These are phyloP conservation scores for Arvicanthis niloticus DNA, from an alignment of 2,113 vertebrate species.

Conservation along the genomic window DNA sequence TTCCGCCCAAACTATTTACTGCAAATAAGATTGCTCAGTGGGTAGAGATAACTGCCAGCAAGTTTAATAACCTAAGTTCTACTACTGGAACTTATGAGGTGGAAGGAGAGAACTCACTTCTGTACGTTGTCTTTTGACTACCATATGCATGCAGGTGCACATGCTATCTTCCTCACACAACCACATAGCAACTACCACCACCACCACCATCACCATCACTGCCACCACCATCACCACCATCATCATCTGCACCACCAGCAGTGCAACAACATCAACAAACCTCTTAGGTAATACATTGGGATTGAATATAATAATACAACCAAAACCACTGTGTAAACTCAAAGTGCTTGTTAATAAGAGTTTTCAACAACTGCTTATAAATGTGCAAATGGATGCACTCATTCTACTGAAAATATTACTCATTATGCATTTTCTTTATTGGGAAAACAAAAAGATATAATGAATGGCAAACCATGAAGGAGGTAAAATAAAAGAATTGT, in stretches of 20 bases:
- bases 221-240: too few relatives aligned
- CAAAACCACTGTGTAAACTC: neutral
- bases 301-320: neutral
- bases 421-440: slow-evolving; percentile 31
- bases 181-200: too few relatives aligned
- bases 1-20: slow-evolving; percentile 7
- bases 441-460: slow-evolving; percentile 13
- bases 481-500: neutral
- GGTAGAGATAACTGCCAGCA: neutral
- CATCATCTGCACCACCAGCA: too few relatives aligned
- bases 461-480: neutral
- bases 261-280: neutral
- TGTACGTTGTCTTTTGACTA: neutral
- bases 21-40: neutral
- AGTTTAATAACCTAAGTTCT: neutral
- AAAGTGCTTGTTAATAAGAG: neutral
- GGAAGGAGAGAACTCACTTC: neutral
- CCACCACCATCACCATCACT: too few relatives aligned
- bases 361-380: slow-evolving; percentile 23
- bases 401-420: neutral
- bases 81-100: too few relatives aligned
- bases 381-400: neutral
- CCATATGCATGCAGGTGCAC: neutral
- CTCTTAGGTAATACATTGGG: neutral
- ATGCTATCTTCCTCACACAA: neutral